Evolutionary conservation across 2,888 invertebrate species (phyloP).

Genomic region (Ctena decussata): DNA sequence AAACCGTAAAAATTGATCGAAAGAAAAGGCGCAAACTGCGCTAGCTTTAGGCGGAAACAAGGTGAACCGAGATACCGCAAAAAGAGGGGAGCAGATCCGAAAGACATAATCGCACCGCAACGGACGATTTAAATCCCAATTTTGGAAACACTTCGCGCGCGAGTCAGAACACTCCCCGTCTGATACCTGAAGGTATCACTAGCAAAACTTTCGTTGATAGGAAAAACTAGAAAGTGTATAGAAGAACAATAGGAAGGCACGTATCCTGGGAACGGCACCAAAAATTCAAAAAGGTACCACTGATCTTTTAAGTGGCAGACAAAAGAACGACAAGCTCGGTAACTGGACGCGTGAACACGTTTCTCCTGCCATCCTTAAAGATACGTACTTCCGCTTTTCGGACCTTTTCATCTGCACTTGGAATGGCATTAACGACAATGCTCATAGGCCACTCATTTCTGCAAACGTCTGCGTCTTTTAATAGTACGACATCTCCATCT

Average conservation of each 20-base stretch:
- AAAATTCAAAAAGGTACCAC: not conserved
- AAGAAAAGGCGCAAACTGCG: no score
- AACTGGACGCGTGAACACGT: slow-evolving; percentile 11
- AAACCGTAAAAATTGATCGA: no score
- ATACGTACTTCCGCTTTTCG: slow-evolving; percentile 17
- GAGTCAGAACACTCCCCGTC: no score
- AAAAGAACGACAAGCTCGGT: not conserved
- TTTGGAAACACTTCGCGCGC: no score
- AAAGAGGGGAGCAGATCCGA: no score
- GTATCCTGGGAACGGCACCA: not conserved
- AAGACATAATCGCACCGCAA: no score
- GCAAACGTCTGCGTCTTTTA: slow-evolving; percentile 14
- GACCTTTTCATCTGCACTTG: slow-evolving; percentile 24
- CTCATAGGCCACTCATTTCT: slow-evolving; percentile 40
- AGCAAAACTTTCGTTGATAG: no score
- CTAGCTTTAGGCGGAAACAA: no score
- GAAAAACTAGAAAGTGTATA: not conserved
- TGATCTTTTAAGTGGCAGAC: not conserved
- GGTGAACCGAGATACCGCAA: no score
- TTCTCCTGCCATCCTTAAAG: slow-evolving; percentile 1
- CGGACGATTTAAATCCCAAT: no score
- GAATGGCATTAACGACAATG: slow-evolving; percentile 14
- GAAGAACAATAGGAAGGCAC: not conserved
- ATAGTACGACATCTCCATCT: slow-evolving; percentile 38
- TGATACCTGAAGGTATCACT: no score